Base-by-base conservation (phyloP, 2,797 vertebrate species). In the Triplophysa yarkandensis region DNA sequence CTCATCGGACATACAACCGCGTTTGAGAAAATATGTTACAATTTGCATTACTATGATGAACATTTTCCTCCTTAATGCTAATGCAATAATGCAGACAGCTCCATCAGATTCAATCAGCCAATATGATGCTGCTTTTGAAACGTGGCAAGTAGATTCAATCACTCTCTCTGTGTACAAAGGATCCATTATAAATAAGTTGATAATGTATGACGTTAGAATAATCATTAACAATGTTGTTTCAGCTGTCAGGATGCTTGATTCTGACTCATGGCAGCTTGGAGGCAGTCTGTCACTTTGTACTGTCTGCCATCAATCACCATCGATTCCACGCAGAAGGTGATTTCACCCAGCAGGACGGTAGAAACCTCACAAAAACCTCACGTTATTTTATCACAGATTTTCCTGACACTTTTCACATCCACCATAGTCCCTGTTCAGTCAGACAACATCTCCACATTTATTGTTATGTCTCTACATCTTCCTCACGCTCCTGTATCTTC, bases 31-130 rank as follows among this genome's bases (percentile, higher is more conserved):
- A 74, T 74, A 82, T 71, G 65, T 43, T 50, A 54, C 79, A 82
- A 84, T 84, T 81, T 78, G 65, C 63, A 80, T 82, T 82, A 78
- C 64, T 62, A 84, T 79, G 76, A 82, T 80, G 82, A 81, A 81
- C 77, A 77, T 85, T 85, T 83, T 84, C 77, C 79, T 74, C 77
- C 32, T 43, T 77, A 75, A 81, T 79, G 67, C 78, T 80, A 77
- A 79, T 83, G 36, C 65, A 79, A 78, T 83, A 85, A 85, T 41
- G 69, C 73, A 66, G 76, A 66, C 76, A 75, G 76, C 65, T 77
- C 73, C 61, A 66, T 81, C 78, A 75, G 44, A 80, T 77, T 71
- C 55, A 74, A 77, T 82, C 75, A 77, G 74, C 34, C 50, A 6
- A 32, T 32, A 58, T 7, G 62, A 67, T 39, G 64, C 21, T 55